Evolutionary conservation across 2,888 invertebrate genomes (phyloP), one percentile per base, ranked within the genome.

Genomic region (Choristoneura rosaceana): DNA sequence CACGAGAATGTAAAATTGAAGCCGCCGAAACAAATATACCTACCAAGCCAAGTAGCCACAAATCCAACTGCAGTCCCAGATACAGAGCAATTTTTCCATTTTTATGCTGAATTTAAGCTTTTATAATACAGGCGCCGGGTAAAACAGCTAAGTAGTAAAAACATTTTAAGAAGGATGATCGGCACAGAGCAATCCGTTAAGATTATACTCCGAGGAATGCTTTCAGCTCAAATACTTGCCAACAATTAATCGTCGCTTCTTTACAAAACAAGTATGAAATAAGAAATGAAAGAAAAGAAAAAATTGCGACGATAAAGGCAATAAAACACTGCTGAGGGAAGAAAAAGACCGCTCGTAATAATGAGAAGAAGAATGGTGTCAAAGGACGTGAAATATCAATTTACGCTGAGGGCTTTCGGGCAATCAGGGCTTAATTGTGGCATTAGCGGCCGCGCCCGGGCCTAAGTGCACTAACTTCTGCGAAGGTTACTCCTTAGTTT

Each of bases 381-480:
- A 71, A 70, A 76, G 73, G 75, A 76, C 76, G 81, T 82, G 83
- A 83, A 86, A 85, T 84, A 82, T 84, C 81, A 80, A 82, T 84
- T 82, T 81, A 73, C 74, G 73, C 25, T 69, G 76, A 73, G 76
- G 74, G 76, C 74, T 69, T 70, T 63, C 55, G 74, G 67, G 74
- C 71, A 55, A 55, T 55, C 55, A 55, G 61, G 68, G 73, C 74
- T 77, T 80, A 78, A 80, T 79, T 77, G 78, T 76, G 69, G 74
- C 64, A 74, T 78, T 78, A 75, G 75, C 68, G 71, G 34, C 63
- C 55, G 61, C 62, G 33, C 62, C 67, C 63, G 62, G 63, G 4
- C 34, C 45, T 34, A 47, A 50, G 50, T 64, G 64, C 63, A 64
- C 63, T 34, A 33, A 25, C 50, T 10, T 33, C 41, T 47, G 63